Base-by-base conservation (phyloP, 2,113 vertebrate species). In the Alligator mississippiensis region DNA sequence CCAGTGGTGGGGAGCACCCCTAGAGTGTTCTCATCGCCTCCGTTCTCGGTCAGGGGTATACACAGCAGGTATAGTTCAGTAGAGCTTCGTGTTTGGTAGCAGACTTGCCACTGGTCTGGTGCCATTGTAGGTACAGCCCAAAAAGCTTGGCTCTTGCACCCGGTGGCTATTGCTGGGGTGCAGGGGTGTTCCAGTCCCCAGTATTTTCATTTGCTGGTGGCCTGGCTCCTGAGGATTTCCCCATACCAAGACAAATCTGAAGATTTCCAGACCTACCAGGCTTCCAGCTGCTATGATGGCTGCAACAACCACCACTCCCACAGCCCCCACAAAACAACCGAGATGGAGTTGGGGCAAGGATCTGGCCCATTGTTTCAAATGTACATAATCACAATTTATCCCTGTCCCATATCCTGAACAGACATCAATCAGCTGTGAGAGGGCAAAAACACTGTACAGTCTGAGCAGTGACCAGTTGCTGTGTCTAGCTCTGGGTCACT, bases 291-390 rank as follows among this genome's bases (percentile, higher is more conserved):
- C 34, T 5, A n/a, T 89, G n/a, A 12, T 0, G 1, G 70, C 13
- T 60, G 15, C 34, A n/a, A 4, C 63, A 54, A 90, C 47, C 47
- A 47, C 47, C 47, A 47, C 47, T 8, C 47, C 8, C 47, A 47
- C 47, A 47, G 7, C 6, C 47, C 47, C 47, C 6, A 77, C 1
- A 25, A 25, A 64, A 0, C 0, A 0, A 1, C n/a, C 27, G 18
- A 21, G 85, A 47, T 19, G 54, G 54, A 66, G 25, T 3, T 3
- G 47, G 59, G 82, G 9, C 1, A 78, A 87, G 75, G 38, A 68
- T 16, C 1, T 25, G 17, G 7, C 19, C 78, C 68, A 6, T 25
- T 27, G 57, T 79, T n/a, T 57, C 28, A 8, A 21, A 54, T 68
- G 22, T 63, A 57, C 14, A 4, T 30, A 68, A 30, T 58, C 47